Conservation (phyloP, 1,140 invertebrate genomes). For the Leucophenga varia region DNA sequence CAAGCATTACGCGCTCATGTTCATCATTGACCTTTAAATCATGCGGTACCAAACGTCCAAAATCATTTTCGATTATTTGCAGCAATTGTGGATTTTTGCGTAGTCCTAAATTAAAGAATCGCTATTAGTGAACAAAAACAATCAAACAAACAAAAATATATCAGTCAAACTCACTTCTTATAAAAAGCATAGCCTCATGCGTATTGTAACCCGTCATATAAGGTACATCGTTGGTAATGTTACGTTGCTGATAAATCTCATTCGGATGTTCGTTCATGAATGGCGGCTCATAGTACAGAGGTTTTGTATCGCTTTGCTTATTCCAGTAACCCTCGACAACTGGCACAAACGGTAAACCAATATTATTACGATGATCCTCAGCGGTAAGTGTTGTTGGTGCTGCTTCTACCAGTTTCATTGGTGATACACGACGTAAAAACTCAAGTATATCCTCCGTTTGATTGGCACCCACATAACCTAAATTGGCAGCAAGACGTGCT, state of each 20-base stretch:
- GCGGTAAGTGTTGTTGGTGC: conserved; percentile 55
- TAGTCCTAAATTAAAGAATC: conserved; percentile 53
- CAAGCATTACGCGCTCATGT: conserved; percentile 53
- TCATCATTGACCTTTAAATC: conserved; percentile 53
- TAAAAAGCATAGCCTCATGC: conserved; percentile 61
- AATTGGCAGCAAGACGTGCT: conserved; percentile 32
- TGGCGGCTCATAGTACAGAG: conserved; percentile 47
- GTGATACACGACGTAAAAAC: conserved; percentile 35
- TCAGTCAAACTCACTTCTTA: conserved; percentile 53
- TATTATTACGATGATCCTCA: conserved; percentile 59
- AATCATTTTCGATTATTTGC: conserved; percentile 60
- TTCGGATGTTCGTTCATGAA: conserved; percentile 62
- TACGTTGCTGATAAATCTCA: conserved; percentile 58
- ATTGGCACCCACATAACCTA: conserved; percentile 43
- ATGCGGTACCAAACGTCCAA: conserved; percentile 59
- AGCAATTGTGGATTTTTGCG: conserved; percentile 61
- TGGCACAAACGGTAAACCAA: conserved; percentile 60
- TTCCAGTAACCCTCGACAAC: conserved; percentile 54
- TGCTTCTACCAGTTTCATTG: conserved; percentile 57
- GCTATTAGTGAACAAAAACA: not conserved
- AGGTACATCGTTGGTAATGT: conserved; percentile 58
- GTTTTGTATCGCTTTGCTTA: conserved; percentile 15
- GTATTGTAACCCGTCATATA: conserved; percentile 62
- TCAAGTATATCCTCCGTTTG: conserved; percentile 35
- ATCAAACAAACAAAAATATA: not conserved